phyloP scores from a whole-genome alignment of 2,113 vertebrate genomes.

The Lycocorax pyrrhopterus region DNA sequence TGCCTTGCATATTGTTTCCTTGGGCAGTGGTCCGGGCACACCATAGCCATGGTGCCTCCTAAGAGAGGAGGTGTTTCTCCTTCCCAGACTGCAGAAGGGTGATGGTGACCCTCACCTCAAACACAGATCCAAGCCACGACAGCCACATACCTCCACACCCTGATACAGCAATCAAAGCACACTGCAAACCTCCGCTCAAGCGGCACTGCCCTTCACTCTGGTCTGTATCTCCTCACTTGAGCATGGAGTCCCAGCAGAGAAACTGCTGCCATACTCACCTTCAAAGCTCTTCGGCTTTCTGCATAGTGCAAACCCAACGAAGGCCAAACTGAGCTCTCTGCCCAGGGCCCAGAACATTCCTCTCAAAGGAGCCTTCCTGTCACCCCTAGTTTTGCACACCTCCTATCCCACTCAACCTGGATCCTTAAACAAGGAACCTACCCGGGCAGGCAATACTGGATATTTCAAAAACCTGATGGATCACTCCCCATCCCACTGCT shows the following conservation, averaged over 20 bases:
- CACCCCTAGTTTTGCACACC: not conserved
- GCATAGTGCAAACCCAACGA: not conserved
- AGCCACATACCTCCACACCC: not conserved
- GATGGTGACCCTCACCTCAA: not conserved
- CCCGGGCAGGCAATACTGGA: rapidly evolving
- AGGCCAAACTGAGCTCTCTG: not conserved
- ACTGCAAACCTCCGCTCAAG: not conserved
- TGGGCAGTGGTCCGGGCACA: not conserved
- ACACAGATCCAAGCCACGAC: not conserved
- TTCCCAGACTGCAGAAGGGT: not conserved
- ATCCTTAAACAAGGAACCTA: not conserved
- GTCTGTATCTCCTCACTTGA: not conserved
- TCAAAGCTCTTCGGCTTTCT: not conserved
- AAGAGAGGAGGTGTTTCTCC: not conserved
- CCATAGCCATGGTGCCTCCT: not conserved
- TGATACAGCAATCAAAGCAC: not conserved
- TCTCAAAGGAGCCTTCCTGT: not conserved
- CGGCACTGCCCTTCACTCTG: rapidly evolving
- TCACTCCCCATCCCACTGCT: not conserved
- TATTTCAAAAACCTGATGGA: not conserved
- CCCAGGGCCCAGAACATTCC: rapidly evolving
- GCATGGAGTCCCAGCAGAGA: not conserved
- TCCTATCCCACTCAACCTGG: not conserved
- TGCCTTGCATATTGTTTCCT: not conserved
- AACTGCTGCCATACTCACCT: not conserved